Percentiles rank a stretch among this genome's conserved stretches.
Evolutionary conservation across 2,113 vertebrate species (phyloP).

Genomic region (Axis porcinus): DNA sequence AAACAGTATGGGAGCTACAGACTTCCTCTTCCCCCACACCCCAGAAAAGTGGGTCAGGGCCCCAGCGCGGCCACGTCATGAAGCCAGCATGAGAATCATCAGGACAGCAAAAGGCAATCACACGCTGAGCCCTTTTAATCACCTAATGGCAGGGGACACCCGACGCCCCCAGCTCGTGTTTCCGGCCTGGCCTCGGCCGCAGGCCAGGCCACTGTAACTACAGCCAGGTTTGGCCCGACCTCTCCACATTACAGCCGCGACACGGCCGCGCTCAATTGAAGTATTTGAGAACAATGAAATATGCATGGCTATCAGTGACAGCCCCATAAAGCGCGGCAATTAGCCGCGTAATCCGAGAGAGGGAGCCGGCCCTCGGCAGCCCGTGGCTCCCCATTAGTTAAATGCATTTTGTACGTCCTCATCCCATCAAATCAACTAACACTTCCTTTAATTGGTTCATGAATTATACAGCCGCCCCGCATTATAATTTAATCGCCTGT

Average conservation of each 20-base stretch:
- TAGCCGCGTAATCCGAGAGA: slow-evolving; percentile 98
- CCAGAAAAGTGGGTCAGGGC: not conserved
- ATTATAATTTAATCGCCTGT: slow-evolving; percentile 99
- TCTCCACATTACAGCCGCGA: slow-evolving; percentile 94
- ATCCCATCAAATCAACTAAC: slow-evolving; percentile 99
- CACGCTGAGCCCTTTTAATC: slow-evolving; percentile 79
- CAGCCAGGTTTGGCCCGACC: slow-evolving; percentile 94
- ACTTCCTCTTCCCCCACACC: too few relatives aligned
- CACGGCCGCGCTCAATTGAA: slow-evolving; percentile 95
- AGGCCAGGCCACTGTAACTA: slow-evolving; percentile 86
- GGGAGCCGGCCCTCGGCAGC: slow-evolving; percentile 87
- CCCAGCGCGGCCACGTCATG: not conserved
- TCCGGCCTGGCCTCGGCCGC: not conserved
- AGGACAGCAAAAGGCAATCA: slow-evolving; percentile 73
- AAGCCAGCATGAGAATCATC: slow-evolving; percentile 64
- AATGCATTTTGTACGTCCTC: slow-evolving; percentile 99
- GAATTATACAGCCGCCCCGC: slow-evolving; percentile 97
- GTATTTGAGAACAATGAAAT: slow-evolving; percentile 99
- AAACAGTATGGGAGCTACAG: not conserved
- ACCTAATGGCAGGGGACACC: slow-evolving; percentile 83
- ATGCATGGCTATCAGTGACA: slow-evolving; percentile 99
- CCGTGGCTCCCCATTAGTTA: slow-evolving; percentile 96
- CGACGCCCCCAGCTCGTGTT: slow-evolving; percentile 74
- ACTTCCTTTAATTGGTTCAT: slow-evolving; percentile 99
- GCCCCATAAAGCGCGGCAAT: slow-evolving; percentile 99